phyloP scores from a whole-genome alignment of 2,888 invertebrate genomes.

The Amphipyra tragopoginis region DNA sequence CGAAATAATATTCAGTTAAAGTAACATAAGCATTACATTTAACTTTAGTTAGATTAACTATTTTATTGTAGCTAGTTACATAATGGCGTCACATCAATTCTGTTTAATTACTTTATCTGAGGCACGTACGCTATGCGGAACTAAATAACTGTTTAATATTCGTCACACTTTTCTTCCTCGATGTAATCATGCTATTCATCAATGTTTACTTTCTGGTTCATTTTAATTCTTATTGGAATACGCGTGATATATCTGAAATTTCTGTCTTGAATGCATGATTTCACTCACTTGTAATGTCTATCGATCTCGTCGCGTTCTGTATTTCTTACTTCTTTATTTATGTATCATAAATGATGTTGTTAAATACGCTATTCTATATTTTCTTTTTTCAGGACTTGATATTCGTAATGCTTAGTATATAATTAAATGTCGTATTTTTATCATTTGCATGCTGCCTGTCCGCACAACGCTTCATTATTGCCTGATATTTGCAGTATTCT shows the following conservation, averaged over 20 bases:
- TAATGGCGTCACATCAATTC: conserved; percentile 39
- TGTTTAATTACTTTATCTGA: conserved; percentile 54
- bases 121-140: conserved; percentile 56
- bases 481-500: conserved; percentile 92
- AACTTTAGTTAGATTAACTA: conserved; percentile 31
- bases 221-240: conserved; percentile 42
- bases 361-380: conserved; percentile 49
- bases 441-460: conserved; percentile 90
- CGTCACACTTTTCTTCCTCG: conserved; percentile 57
- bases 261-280: conserved; percentile 46
- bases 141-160: conserved; percentile 58
- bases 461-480: conserved; percentile 90
- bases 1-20: not conserved
- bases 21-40: conserved; percentile 6
- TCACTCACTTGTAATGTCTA: conserved; percentile 38
- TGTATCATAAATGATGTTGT: conserved; percentile 20
- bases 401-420: conserved; percentile 72
- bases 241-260: conserved; percentile 36
- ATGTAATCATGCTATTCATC: conserved; percentile 52
- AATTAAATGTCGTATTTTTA: conserved; percentile 86
- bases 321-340: conserved; percentile 35
- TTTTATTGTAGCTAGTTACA: conserved; percentile 33
- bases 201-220: conserved; percentile 52
- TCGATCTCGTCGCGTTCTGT: conserved; percentile 17
- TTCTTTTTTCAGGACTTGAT: conserved; percentile 56